A percentile compares a stretch with the other conserved stretches of the same genome.
These are phyloP conservation scores for Mesitornis unicolor DNA, from an alignment of 2,113 vertebrate genomes.

Conservation along the genomic window DNA sequence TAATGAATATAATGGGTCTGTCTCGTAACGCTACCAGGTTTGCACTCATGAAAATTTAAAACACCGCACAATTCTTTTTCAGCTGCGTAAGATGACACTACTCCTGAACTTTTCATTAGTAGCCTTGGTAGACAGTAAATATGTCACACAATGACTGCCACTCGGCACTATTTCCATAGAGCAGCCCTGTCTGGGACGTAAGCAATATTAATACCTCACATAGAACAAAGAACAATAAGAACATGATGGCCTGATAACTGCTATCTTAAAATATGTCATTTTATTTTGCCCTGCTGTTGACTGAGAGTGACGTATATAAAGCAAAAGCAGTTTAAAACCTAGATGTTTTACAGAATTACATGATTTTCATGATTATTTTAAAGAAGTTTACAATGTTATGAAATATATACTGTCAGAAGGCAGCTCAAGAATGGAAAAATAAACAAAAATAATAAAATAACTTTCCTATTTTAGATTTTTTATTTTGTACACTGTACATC, in stretches of 20 bases:
- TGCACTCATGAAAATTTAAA: neutral
- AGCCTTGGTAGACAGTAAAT: neutral
- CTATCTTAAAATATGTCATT: neutral
- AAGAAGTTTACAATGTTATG: neutral
- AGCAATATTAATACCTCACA: neutral
- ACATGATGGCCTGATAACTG: neutral
- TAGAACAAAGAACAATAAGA: neutral
- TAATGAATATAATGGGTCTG: neutral
- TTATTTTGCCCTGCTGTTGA: neutral
- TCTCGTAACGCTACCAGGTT: neutral
- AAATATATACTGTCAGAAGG: neutral
- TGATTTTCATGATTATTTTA: neutral
- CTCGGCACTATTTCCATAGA: neutral
- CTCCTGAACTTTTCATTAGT: neutral
- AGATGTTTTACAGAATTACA: neutral
- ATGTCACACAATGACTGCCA: neutral
- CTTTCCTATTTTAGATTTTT: neutral
- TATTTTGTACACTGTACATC: neutral
- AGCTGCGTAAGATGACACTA: neutral
- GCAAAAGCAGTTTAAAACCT: neutral
- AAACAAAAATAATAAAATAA: neutral
- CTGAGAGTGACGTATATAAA: neutral
- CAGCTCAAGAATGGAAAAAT: neutral
- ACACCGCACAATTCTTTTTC: neutral
- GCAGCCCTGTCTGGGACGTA: neutral